Percentiles rank a stretch among this genome's conserved stretches.
Conservation (phyloP, 2,113 vertebrate genomes). For the Anoura caudifer region DNA sequence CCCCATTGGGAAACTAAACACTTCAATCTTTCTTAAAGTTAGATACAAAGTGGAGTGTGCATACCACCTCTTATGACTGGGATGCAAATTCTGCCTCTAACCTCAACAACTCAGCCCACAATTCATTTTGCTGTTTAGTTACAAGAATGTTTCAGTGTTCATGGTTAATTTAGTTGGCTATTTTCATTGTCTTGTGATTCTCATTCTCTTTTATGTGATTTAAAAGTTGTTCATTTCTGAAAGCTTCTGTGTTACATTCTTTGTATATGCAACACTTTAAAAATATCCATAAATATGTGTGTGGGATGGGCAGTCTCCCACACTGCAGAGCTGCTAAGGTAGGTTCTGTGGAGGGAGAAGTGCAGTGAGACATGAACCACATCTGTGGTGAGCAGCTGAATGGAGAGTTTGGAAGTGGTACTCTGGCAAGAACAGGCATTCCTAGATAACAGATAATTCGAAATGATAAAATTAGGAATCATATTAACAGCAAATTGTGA, state of each 20-base stretch:
- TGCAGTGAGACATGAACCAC: accelerated
- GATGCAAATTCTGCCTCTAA: not conserved
- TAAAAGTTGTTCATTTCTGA: not conserved
- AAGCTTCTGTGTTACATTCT: not conserved
- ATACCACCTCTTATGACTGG: not conserved
- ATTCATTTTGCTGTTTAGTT: not conserved
- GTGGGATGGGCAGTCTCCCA: not conserved
- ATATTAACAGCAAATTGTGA: not conserved
- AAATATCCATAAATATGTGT: not conserved
- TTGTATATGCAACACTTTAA: not conserved
- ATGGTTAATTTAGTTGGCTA: not conserved
- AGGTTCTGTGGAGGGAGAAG: not conserved
- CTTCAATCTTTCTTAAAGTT: not conserved
- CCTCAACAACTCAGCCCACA: not conserved
- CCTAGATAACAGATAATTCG: not conserved
- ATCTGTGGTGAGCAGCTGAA: not conserved
- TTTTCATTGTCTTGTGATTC: not conserved
- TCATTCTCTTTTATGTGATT: not conserved
- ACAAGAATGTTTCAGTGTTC: not conserved
- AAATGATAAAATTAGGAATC: not conserved
- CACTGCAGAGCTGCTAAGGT: not conserved
- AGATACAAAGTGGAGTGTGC: not conserved
- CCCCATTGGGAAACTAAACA: not conserved
- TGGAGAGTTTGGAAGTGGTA: not conserved
- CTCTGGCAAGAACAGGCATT: not conserved